These are phyloP conservation scores for Drosophila arawakana DNA, from an alignment of 1,140 invertebrate genomes.

Conservation along the genomic window DNA sequence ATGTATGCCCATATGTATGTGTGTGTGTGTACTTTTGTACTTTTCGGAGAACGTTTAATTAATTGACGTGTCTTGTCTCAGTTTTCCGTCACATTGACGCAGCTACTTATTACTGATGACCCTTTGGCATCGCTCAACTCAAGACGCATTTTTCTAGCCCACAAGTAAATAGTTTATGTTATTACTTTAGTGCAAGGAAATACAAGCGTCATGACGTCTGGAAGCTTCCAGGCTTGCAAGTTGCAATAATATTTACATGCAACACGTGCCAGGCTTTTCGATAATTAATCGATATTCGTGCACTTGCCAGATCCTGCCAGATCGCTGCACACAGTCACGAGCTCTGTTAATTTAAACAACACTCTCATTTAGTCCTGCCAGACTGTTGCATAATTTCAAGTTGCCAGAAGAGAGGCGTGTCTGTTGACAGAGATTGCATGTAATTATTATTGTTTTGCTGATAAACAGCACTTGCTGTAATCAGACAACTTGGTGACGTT, in stretches of 20 bases:
- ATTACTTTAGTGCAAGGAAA: conserved; percentile 1
- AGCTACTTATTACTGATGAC: conserved; percentile 35
- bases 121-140: conserved; percentile 27
- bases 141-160: conserved; percentile 21
- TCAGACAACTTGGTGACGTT: conserved; percentile 30
- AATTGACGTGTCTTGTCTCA: conserved; percentile 40
- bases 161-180: background rate
- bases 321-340: background rate
- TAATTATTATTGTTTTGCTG: conserved; percentile 13
- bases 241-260: conserved; percentile 16
- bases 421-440: conserved; percentile 13
- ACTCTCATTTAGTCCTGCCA: conserved; percentile 1
- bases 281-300: background rate
- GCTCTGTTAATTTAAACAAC: background rate
- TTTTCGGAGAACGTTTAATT: conserved; percentile 16
- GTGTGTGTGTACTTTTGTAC: conserved; percentile 16
- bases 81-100: conserved; percentile 52
- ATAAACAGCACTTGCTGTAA: conserved; percentile 28
- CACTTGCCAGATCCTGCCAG: background rate
- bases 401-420: background rate
- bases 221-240: conserved; percentile 5
- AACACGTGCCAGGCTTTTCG: conserved; percentile 1
- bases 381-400: background rate
- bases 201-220: background rate
- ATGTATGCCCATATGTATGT: no score